phyloP scores from a whole-genome alignment of 1,140 invertebrate species.

The Helicoverpa armigera region DNA sequence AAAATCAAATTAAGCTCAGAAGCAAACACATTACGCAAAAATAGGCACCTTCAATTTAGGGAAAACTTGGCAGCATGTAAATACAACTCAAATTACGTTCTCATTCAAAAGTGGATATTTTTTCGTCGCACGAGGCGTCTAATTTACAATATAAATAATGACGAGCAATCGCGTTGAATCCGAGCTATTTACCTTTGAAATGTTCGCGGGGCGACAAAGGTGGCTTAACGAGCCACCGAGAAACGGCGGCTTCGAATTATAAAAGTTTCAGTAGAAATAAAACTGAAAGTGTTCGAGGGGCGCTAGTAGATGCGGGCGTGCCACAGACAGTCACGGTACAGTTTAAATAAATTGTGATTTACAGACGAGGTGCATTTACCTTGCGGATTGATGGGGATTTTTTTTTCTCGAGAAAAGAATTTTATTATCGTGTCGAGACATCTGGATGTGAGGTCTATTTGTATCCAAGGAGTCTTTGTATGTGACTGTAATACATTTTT shows the following conservation, averaged over 20 bases:
- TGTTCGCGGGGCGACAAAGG: conserved; percentile 62
- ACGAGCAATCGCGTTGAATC: conserved; percentile 61
- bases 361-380: conserved; percentile 41
- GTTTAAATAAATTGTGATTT: conserved; percentile 48
- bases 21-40: conserved; percentile 1
- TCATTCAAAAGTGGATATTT: conserved; percentile 37
- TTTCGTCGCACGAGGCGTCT: conserved; percentile 47
- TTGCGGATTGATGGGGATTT: conserved; percentile 1
- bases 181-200: conserved; percentile 63
- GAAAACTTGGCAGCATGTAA: conserved; percentile 27
- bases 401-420: neutral
- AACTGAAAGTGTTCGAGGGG: conserved; percentile 53
- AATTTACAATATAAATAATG: conserved; percentile 66
- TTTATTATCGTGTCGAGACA: conserved; percentile 15
- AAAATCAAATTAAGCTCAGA: neutral
- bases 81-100: conserved; percentile 45
- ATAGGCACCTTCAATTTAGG: conserved; percentile 2
- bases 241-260: conserved; percentile 61
- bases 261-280: conserved; percentile 65
- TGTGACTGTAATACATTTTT: neutral
- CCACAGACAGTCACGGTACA: conserved; percentile 42
- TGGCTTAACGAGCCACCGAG: conserved; percentile 64
- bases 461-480: neutral
- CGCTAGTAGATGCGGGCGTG: conserved; percentile 31
- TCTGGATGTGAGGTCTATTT: conserved; percentile 13